Percentiles rank a stretch among this genome's conserved stretches.
phyloP scores from a whole-genome alignment of 1,140 invertebrate genomes.

The Cydia strobilella region DNA sequence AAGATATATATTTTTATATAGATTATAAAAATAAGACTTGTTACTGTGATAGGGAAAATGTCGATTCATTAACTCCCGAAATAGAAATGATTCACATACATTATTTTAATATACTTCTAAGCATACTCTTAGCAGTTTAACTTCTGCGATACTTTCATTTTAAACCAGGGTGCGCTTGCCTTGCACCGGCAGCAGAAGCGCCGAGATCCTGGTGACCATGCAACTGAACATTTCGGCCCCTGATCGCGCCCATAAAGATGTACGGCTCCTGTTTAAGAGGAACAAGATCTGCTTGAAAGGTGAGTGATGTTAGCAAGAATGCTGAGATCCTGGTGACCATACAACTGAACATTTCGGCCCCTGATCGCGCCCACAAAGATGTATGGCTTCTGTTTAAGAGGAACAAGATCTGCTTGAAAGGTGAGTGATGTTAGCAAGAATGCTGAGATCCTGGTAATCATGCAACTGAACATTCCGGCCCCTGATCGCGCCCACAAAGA shows the following conservation, averaged over 20 bases:
- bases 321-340: constrained; percentile 89
- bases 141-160: too few relatives aligned
- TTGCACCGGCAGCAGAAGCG: constrained; percentile 88
- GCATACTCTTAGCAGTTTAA: too few relatives aligned
- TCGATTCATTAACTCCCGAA: too few relatives aligned
- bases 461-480: constrained; percentile 88
- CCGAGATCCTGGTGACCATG: constrained; percentile 88
- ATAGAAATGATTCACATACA: too few relatives aligned
- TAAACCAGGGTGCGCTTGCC: constrained; percentile 87
- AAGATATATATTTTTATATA: too few relatives aligned
- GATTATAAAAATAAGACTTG: too few relatives aligned
- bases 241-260: constrained; percentile 85
- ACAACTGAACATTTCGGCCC: constrained; percentile 87
- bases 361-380: constrained; percentile 84
- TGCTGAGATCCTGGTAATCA: constrained; percentile 87
- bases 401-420: constrained; percentile 93
- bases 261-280: constrained; percentile 88
- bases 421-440: constrained; percentile 84
- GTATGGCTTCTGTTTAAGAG: constrained; percentile 89
- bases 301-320: constrained; percentile 82
- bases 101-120: too few relatives aligned
- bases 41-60: too few relatives aligned
- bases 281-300: constrained; percentile 94
- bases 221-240: constrained; percentile 87
- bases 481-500: constrained; percentile 85